Conservation (phyloP, 1,140 invertebrate genomes). For the fruit fly (Drosophila melanogaster) region Release_6_plus_ISO1_MT NT_033777.3:18513001-18513500, state of each 20-base stretch:
- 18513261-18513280: constrained; percentile 46
- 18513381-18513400: constrained; percentile 60
- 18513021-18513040: constrained; percentile 51
- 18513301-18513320: constrained; percentile 12
- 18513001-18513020: constrained; percentile 22
- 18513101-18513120: constrained; percentile 52
- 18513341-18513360: constrained; percentile 49
- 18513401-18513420: constrained; percentile 39
- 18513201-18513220: constrained; percentile 40
- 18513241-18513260: constrained; percentile 43
- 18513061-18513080: constrained; percentile 34
- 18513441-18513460: constrained; percentile 76
- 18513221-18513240: constrained; percentile 57
- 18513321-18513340: constrained; percentile 41
- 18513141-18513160: constrained; percentile 18
- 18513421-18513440: constrained; percentile 62
- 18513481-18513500: constrained; percentile 68
- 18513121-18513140: constrained; percentile 10
- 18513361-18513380: constrained; percentile 31
- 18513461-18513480: constrained; percentile 26
- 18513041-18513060: neutral
- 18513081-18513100: constrained; percentile 32
- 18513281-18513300: constrained; percentile 19
- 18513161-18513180: constrained; percentile 44
- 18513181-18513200: constrained; percentile 78